A percentile compares a stretch with the other conserved stretches of the same genome.
These are phyloP conservation scores for Diadophis punctatus DNA, from an alignment of 2,113 vertebrate species.

Conservation along the genomic window DNA sequence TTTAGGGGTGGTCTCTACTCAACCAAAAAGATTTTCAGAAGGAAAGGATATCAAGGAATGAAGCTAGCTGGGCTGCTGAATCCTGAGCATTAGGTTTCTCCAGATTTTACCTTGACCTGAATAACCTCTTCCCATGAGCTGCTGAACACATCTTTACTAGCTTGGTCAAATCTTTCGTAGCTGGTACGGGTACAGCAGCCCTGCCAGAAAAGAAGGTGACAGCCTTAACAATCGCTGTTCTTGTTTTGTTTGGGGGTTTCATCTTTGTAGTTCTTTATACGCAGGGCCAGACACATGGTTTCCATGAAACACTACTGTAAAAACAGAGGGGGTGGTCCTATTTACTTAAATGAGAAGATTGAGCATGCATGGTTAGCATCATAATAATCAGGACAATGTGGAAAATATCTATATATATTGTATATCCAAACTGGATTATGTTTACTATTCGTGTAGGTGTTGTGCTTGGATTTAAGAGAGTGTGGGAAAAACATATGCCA, in stretches of 20 bases:
- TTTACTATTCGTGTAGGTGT: slow-evolving; percentile 16
- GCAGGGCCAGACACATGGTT: slow-evolving; percentile 25
- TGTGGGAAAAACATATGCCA: background rate
- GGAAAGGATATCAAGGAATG: background rate
- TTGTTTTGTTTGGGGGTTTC: background rate
- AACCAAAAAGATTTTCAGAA: background rate
- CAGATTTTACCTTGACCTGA: background rate
- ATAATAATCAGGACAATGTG: slow-evolving; percentile 23
- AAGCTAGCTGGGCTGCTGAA: background rate
- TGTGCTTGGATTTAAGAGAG: background rate
- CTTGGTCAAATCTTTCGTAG: background rate
- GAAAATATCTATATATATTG: background rate
- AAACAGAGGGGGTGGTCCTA: slow-evolving; percentile 45
- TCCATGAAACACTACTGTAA: slow-evolving; percentile 36
- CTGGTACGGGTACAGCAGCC: background rate
- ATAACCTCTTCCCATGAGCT: background rate
- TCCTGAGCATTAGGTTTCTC: background rate
- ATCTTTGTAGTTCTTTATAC: slow-evolving; percentile 19
- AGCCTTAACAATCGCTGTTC: background rate
- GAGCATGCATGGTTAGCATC: slow-evolving; percentile 39
- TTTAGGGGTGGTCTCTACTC: background rate
- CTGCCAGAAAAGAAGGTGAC: background rate
- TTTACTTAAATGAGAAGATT: slow-evolving; percentile 38
- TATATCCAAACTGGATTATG: background rate
- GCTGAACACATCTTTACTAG: background rate